phyloP scores from a whole-genome alignment of 2,113 vertebrate species.

The Limnothrissa miodon region DNA sequence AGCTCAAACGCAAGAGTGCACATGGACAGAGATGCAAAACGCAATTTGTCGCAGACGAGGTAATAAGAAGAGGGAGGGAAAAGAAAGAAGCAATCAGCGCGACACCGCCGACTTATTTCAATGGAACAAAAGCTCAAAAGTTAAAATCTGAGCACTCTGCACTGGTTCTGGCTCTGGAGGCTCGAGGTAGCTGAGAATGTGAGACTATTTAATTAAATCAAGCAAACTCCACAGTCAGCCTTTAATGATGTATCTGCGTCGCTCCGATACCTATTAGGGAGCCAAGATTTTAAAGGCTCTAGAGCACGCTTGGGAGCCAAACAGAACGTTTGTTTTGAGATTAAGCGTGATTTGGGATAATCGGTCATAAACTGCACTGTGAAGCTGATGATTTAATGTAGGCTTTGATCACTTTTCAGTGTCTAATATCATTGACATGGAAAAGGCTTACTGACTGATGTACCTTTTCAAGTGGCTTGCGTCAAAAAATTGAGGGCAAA shows the following conservation, averaged over 20 bases:
- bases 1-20: conserved; percentile 16
- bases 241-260: neutral
- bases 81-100: conserved; percentile 23
- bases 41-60: conserved; percentile 9
- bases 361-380: neutral
- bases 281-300: neutral
- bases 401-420: conserved; percentile 18
- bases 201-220: conserved; percentile 7
- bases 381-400: neutral
- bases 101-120: conserved; percentile 10
- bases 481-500: neutral
- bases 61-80: neutral
- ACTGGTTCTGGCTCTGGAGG: neutral
- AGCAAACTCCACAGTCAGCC: neutral
- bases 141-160: neutral
- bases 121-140: conserved; percentile 2
- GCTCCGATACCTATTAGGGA: neutral
- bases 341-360: conserved; percentile 1
- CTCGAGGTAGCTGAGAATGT: neutral
- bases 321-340: conserved; percentile 14
- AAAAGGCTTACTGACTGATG: conserved; percentile 3
- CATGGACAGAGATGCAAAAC: conserved; percentile 2
- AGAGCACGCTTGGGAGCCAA: neutral
- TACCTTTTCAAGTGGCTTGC: neutral
- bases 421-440: conserved; percentile 12